Conservation (phyloP, 2,113 vertebrate genomes). For the Planiliza haematocheilus region DNA sequence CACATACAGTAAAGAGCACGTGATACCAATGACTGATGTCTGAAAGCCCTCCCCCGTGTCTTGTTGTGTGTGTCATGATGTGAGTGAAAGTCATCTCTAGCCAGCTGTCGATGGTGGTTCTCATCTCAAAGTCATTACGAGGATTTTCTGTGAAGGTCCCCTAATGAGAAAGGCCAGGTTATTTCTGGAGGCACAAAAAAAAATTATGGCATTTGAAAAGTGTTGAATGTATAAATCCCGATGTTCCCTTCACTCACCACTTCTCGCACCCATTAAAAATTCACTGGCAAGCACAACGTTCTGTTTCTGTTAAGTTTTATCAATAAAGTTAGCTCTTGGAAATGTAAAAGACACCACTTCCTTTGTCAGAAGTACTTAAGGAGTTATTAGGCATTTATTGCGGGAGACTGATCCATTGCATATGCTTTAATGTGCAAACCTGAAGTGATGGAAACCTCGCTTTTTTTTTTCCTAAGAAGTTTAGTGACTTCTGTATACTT, state of each 20-base stretch:
- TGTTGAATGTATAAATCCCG: conserved; percentile 74
- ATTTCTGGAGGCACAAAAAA: conserved; percentile 68
- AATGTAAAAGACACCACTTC: conserved; percentile 40
- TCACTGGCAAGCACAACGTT: conserved; percentile 71
- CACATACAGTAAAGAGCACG: conserved; percentile 62
- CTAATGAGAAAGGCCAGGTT: conserved; percentile 53
- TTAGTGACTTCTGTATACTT: background rate
- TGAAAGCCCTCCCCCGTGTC: conserved; percentile 31
- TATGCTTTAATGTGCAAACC: background rate
- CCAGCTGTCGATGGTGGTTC: conserved; percentile 55
- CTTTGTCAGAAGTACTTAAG: conserved; percentile 8
- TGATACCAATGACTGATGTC: conserved; percentile 61
- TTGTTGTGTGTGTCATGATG: conserved; percentile 49
- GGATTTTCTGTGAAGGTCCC: conserved; percentile 82
- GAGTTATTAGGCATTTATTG: background rate
- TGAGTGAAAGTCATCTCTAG: conserved; percentile 65
- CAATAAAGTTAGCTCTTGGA: conserved; percentile 47
- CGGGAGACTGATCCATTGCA: background rate
- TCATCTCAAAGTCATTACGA: conserved; percentile 65
- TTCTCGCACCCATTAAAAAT: conserved; percentile 74
- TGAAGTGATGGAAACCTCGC: background rate
- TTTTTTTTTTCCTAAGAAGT: background rate
- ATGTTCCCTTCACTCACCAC: conserved; percentile 67
- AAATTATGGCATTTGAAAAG: conserved; percentile 45
- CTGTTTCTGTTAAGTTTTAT: conserved; percentile 30